phyloP scores from a whole-genome alignment of 2,113 vertebrate genomes.

The Grammomys surdaster region DNA sequence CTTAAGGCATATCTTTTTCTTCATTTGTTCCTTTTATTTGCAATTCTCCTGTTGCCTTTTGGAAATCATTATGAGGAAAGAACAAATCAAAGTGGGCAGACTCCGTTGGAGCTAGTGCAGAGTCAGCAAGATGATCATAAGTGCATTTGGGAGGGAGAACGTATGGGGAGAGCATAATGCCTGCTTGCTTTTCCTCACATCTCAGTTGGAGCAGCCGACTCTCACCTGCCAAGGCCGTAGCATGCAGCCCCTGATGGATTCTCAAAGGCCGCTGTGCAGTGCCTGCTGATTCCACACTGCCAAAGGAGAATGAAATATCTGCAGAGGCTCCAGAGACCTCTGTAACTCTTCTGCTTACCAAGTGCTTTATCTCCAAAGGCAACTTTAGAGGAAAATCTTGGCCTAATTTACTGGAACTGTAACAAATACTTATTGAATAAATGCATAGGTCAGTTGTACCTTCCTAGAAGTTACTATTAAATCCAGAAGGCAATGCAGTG shows the following conservation, averaged over 20 bases:
- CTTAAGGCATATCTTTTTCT: slow-evolving; percentile 66
- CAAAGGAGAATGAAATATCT: slow-evolving; percentile 32
- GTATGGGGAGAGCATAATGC: background rate
- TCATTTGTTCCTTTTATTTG: slow-evolving; percentile 73
- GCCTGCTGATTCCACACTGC: slow-evolving; percentile 8
- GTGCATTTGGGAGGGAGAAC: background rate
- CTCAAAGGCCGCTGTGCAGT: background rate
- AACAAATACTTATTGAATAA: slow-evolving; percentile 56
- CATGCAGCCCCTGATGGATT: slow-evolving; percentile 20
- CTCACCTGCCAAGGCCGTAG: background rate
- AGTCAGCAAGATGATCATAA: slow-evolving; percentile 56
- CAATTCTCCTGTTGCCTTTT: slow-evolving; percentile 66
- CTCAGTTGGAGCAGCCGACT: background rate
- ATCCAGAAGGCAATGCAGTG: background rate
- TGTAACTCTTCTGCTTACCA: slow-evolving; percentile 3
- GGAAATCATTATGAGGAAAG: slow-evolving; percentile 66
- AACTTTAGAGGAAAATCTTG: slow-evolving; percentile 20
- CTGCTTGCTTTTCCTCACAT: background rate
- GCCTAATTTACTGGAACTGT: slow-evolving; percentile 51
- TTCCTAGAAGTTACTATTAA: slow-evolving; percentile 35
- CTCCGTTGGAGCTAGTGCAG: background rate
- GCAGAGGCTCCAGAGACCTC: slow-evolving; percentile 8
- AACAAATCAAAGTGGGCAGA: slow-evolving; percentile 56
- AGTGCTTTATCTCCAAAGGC: slow-evolving; percentile 32
- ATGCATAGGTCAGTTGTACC: background rate